Base-by-base conservation (phyloP, 2,113 vertebrate genomes). In the Peromyscus maniculatus region DNA sequence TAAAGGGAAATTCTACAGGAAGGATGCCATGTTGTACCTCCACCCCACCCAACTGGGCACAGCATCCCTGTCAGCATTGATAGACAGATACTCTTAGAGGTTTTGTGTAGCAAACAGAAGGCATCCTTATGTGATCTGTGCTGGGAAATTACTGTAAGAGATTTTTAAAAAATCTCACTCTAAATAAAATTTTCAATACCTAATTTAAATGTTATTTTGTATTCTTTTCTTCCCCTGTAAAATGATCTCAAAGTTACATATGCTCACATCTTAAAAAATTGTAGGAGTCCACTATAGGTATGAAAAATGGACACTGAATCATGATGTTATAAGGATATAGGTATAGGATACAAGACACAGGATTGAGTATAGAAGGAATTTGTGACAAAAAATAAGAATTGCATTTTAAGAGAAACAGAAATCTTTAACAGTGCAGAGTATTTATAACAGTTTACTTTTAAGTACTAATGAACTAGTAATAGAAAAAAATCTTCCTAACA, bases 291-390 rank as follows among this genome's bases (percentile, higher is more conserved):
- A 97, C 79, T 96, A 98, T 93, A 98, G 92, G 77, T 89, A 98
- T 98, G 97, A 94, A 97, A 77, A 97, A 79, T 3, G 97, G 94
- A 98, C 62, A 97, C 96, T 98, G 97, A 98, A 98, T 98, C 97
- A 97, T 55, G 94, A 97, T 94, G 96, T 84, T 89, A 93, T n/a
- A 24, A 46, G 43, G 28, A 67, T 67, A 33, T 3, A 31, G 13
- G 39, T 11, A 39, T 46, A 33, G 59, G 62, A 87, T 87, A 24
- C 43, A 46, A 31, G 66, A 69, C 26, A 28, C n/a, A 64, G 59
- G 22, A 39, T 28, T 64, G 22, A 39, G 52, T 80, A 80, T 22
- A 80, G 82, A 26, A 71, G 11, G 31, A 79, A 79, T 19, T 71
- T 55, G 21, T 69, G 66, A 69, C 28, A 36, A 66, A 66, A 67